Conservation (phyloP, 2,888 invertebrate species). For the Nematopogon swammerdamellus region DNA sequence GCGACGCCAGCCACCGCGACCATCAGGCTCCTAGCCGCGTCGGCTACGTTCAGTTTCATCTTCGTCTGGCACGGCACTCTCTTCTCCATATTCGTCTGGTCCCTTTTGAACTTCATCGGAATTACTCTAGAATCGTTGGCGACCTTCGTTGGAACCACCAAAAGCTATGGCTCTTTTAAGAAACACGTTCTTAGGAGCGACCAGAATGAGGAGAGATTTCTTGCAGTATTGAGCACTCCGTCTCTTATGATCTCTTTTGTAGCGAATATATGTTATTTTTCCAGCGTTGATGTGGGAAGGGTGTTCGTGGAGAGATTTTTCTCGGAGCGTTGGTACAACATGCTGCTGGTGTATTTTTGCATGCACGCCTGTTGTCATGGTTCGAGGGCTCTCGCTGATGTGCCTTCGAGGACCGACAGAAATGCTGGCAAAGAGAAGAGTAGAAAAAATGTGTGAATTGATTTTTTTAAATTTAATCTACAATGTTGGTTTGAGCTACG, state of each 20-base stretch:
- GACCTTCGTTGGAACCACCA: slow-evolving; percentile 40
- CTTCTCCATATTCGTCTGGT: slow-evolving; percentile 78
- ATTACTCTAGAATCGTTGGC: slow-evolving; percentile 68
- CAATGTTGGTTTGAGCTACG: too few species aligned
- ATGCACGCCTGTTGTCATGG: slow-evolving; percentile 45
- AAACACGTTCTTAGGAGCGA: slow-evolving; percentile 30
- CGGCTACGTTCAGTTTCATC: slow-evolving; percentile 76
- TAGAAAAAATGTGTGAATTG: too few species aligned
- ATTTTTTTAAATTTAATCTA: too few species aligned
- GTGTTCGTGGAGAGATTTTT: slow-evolving; percentile 62
- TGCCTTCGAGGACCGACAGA: slow-evolving; percentile 30
- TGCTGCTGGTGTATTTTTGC: slow-evolving; percentile 24
- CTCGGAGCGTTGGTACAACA: slow-evolving; percentile 30
- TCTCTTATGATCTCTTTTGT: slow-evolving; percentile 75
- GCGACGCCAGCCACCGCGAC: slow-evolving; percentile 28
- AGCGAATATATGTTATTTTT: slow-evolving; percentile 87
- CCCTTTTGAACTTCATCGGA: slow-evolving; percentile 80
- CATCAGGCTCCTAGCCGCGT: slow-evolving; percentile 68
- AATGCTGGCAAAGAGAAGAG: too few species aligned
- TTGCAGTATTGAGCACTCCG: slow-evolving; percentile 68
- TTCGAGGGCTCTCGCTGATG: slow-evolving; percentile 37
- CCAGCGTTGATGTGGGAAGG: slow-evolving; percentile 69
- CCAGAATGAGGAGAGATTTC: slow-evolving; percentile 56
- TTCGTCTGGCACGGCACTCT: slow-evolving; percentile 89
- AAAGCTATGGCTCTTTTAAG: slow-evolving; percentile 42